Base-by-base conservation (phyloP, 1,140 invertebrate species). In the Drosophila guanche region DNA sequence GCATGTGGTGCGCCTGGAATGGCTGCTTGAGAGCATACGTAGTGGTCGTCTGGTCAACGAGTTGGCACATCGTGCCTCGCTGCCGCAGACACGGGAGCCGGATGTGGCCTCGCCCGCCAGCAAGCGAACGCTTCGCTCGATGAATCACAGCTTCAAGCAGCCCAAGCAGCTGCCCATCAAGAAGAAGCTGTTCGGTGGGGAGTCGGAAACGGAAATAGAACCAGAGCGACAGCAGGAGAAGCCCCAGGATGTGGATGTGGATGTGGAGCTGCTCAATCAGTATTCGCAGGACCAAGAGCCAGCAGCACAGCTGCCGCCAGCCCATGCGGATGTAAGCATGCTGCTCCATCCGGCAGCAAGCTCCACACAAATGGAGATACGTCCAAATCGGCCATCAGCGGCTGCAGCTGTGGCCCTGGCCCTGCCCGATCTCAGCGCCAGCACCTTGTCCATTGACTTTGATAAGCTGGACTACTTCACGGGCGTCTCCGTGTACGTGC, bases 21-120 rank as follows among this genome's bases (percentile, higher is more conserved):
- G 97, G 97, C 85, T 98, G 23, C 79, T 95, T 14, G 94, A 95
- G 62, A 96, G 96, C 89, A 94, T 96, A 2, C 93, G 93, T 62
- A 90, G 94, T 0, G 93, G 93, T 51, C 92, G 91, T 53, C 92
- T 94, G 5, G 93, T 94, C 2, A 91, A 92, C 16, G 95, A 96
- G 90, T 92, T 93, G 27, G 72, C 92, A 3, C 89, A 91, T 77
- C 89, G 91, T 5, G 67, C 84, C 3, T 91, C 90, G 5, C 27
- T 80, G 50, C 89, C 91, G 16, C 68, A 78, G 45, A 41, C 33
- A 69, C 60, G 65, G 40, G 52, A 89, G 37, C 68, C 75, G 1
- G 91, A 92, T 59, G 90, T 92, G 2, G 92, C 93, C n/a, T 95
- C 94, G n/a, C 94, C 94, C 3, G 86, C 94, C 4, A 94, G 94